Base-by-base conservation (phyloP, 2,888 invertebrate genomes). In the Quadroppia sp. region DNA sequence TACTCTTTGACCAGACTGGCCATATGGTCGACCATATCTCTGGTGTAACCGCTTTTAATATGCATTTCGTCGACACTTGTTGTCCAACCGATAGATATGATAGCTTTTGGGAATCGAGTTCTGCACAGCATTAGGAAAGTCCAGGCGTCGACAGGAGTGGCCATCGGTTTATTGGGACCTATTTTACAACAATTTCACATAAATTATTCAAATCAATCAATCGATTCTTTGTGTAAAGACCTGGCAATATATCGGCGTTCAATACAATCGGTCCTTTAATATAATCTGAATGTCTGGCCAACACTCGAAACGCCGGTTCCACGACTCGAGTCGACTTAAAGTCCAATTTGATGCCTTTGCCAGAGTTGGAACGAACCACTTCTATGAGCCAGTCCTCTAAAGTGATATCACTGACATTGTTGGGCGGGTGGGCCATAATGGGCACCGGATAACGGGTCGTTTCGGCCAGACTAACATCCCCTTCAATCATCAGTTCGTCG, bases 331-430 rank as follows among this genome's bases (percentile, higher is more conserved):
- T 81, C 50, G 80, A 79, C 74, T 82, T 82, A 76, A 83, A 81
- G 76, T 83, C 81, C n/a, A 83, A 77, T 74, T 82, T 83, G 53
- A 83, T 80, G 1, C 82, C 82, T 75, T 82, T 82, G 13, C 77
- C 75, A 28, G 53, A 78, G 48, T 77, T 78, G 36, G 59, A 78
- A 74, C 69, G 80, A 74, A 73, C 74, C 40, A 78, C 74, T 73
- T 79, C 78, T 6, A 77, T 76, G 17, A 83, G 76, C 82, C 82
- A 83, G 25, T 80, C 79, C 23, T 81, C 80, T 42, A 83, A 78
- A 0, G 81, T 81, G 13, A 82, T 76, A 53, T 82, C 81, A 74
- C 81, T 80, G 72, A 80, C 78, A n/a, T 78, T 79, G 7, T 77
- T 77, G 0, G 81, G 81, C 25, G 81, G 80, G 71, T 80, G 79